These are phyloP conservation scores for Chymomyza costata DNA, from an alignment of 1,140 invertebrate genomes.

Conservation along the genomic window DNA sequence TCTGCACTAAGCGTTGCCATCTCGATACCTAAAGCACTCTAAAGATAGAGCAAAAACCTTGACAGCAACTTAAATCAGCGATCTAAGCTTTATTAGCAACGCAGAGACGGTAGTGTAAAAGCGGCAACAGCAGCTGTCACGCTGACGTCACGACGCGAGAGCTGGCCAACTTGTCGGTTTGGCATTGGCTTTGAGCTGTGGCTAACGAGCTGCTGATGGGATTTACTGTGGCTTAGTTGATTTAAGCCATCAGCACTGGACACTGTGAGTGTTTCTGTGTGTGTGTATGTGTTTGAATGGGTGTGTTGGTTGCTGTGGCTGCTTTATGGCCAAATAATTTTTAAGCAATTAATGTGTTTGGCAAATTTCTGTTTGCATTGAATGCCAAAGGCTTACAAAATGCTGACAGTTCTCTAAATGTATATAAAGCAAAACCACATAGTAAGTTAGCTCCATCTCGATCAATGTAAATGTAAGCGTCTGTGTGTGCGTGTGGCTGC, in stretches of 20 bases:
- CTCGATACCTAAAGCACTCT: not conserved
- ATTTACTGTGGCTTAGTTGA: slow-evolving; percentile 54
- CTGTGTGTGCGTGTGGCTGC: slow-evolving; percentile 17
- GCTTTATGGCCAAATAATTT: slow-evolving; percentile 39
- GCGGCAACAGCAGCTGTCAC: slow-evolving; percentile 14
- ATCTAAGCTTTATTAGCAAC: slow-evolving; percentile 71
- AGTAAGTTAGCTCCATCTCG: no score
- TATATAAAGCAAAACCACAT: slow-evolving; percentile 39
- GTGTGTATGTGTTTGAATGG: slow-evolving; percentile 19
- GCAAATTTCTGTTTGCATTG: slow-evolving; percentile 57
- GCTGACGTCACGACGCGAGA: slow-evolving; percentile 20
- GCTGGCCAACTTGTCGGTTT: no score
- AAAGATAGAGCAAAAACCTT: no score
- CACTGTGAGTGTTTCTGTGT: not conserved
- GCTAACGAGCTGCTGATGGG: slow-evolving; percentile 64
- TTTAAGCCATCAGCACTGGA: slow-evolving; percentile 30
- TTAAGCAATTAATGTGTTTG: slow-evolving; percentile 64
- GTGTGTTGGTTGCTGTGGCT: slow-evolving; percentile 1
- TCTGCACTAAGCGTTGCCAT: not conserved
- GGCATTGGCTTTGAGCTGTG: slow-evolving; percentile 37
- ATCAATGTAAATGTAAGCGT: not conserved
- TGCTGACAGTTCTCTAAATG: slow-evolving; percentile 62
- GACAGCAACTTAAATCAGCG: slow-evolving; percentile 56
- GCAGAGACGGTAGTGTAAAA: slow-evolving; percentile 33
- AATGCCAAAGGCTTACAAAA: slow-evolving; percentile 44